Base-by-base conservation (phyloP, 2,113 vertebrate species). In the Petaurus breviceps region DNA sequence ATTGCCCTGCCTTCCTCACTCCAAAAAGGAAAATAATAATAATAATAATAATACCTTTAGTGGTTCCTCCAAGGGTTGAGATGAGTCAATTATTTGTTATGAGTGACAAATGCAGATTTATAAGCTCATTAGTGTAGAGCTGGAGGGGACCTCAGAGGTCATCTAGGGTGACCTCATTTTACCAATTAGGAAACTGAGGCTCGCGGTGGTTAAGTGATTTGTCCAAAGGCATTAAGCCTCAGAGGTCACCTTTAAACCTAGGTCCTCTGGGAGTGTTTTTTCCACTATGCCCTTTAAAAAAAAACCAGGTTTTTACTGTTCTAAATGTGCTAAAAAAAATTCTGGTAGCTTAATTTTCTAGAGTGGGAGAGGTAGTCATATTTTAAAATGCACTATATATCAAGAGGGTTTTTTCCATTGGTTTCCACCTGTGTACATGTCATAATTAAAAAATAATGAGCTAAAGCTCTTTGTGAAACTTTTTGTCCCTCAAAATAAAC, bases 251-350 rank as follows among this genome's bases (percentile, higher is more conserved):
- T 43, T 84, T 43, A 43, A 84, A 43, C 7, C 0, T 43, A 43
- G 19, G n/a, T 84, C 68, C n/a, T 84, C n/a, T 84, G 68, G n/a
- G 68, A 84, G 68, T 23, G n/a, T 19, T 84, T 84, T n/a, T 22
- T 84, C n/a, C n/a, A 43, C 68, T 43, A 23, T 8, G 23, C 7
- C 91, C 68, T 8, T 96, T 94, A 28, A 95, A 95, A 94, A 91
- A 95, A 43, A 84, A 23, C 37, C 23, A 57, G 57, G 95, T 94
- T 68, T 90, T 93, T n/a, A 93, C 49, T 96, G 14, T 95, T 51
- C 2, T 95, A 61, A 54, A 95, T 51, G 49, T 95, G 57, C 51
- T 68, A 93, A 95, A 94, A 94, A 92, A 95, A 94, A 93, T 90
- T 90, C 90, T 8, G 50, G n/a, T 57, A 92, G 46, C 95, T 95